Conservation (phyloP, 2,113 vertebrate genomes). For the Aleadryas rufinucha region DNA sequence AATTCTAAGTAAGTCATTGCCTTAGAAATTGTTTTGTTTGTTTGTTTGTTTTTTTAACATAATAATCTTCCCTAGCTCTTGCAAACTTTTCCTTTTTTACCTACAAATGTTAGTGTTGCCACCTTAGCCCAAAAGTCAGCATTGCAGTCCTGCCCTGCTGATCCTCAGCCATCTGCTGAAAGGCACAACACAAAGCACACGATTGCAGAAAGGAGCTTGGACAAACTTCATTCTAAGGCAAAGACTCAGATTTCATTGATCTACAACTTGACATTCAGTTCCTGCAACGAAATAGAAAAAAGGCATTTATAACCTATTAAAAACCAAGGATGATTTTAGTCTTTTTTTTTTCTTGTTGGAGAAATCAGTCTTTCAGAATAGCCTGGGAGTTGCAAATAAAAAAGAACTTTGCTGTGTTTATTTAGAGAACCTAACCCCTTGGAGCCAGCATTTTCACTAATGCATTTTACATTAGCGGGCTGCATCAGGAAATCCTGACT, state of each 20-base stretch:
- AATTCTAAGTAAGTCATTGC: not conserved
- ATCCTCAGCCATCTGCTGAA: not conserved
- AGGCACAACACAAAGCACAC: not conserved
- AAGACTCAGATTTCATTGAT: constrained; percentile 33
- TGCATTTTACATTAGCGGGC: constrained; percentile 80
- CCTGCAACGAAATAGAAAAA: constrained; percentile 53
- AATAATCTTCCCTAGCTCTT: not conserved
- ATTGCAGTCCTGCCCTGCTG: not conserved
- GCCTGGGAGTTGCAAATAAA: constrained; percentile 60
- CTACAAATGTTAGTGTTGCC: not conserved
- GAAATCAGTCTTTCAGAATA: constrained; percentile 61
- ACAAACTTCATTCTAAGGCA: constrained; percentile 26
- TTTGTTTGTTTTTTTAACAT: not conserved
- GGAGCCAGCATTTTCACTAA: constrained; percentile 76
- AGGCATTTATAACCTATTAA: constrained; percentile 65
- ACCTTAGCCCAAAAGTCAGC: not conserved
- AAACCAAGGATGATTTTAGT: constrained; percentile 55
- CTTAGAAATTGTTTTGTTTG: not conserved
- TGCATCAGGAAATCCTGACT: constrained; percentile 80
- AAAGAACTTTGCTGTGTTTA: constrained; percentile 71
- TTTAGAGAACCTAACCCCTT: constrained; percentile 77
- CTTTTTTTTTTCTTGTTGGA: not conserved
- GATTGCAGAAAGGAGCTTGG: not conserved
- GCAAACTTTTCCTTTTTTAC: not conserved
- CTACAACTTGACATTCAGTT: constrained; percentile 36